Evolutionary conservation across 2,797 vertebrate species (phyloP), one percentile per base, ranked within the genome.

Genomic region (Poecilia gillii): DNA sequence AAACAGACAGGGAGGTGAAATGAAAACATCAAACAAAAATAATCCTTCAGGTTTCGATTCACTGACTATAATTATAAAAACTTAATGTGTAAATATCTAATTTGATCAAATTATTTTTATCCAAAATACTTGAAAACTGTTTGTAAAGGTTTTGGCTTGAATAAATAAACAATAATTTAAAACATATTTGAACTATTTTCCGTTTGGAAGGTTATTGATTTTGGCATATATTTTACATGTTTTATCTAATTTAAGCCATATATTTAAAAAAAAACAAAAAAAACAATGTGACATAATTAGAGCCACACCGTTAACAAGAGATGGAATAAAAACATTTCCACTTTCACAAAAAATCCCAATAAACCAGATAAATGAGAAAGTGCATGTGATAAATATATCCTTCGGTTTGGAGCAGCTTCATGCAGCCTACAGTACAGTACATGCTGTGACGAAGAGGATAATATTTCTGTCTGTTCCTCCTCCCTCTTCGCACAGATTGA

Each of bases 261-360:
- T n/a, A 11, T 55, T 55, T 2, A 55, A 55, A 18, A 49, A 53
- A 18, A 53, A 85, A 83, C 71, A 89, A 86, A 87, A 80, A 84
- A 81, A 88, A 89, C 83, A 87, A 81, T 87, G 76, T 84, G 85
- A 88, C 80, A 87, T 80, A 89, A 90, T 88, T 87, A 89, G 87
- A 76, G 87, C 81, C 85, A 86, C 87, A 73, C 74, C 74, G 83
- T 83, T 81, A 87, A 72, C 0, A 80, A 76, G 79, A 72, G 77
- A 82, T 72, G 77, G 74, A 87, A 66, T 8, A 45, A 74, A 87
- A 78, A 81, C 49, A 49, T 62, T 79, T 53, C 79, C 43, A 70
- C 53, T 74, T 49, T 74, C 87, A 87, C 79, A 73, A 16, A 18
- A 85, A 85, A 86, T 81, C 76, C 43, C 81, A 81, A 83, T 85